Percentiles rank a stretch among this genome's conserved stretches.
phyloP scores from a whole-genome alignment of 1,140 invertebrate genomes.

The Asobara japonica region DNA sequence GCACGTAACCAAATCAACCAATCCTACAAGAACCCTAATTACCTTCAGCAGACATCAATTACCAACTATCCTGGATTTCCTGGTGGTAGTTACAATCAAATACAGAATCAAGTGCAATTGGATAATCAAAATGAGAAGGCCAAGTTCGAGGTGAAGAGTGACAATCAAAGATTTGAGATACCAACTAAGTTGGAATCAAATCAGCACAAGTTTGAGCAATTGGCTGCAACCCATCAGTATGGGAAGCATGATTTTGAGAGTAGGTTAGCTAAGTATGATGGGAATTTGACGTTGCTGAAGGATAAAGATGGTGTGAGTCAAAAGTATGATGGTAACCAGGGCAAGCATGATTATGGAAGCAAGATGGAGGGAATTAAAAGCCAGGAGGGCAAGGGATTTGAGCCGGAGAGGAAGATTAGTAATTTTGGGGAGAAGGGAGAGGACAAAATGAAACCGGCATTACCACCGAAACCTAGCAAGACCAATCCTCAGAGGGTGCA shows the following conservation, averaged over 20 bases:
- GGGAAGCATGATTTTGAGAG: slow-evolving; percentile 44
- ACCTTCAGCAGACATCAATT: slow-evolving; percentile 24
- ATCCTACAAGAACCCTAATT: slow-evolving; percentile 46
- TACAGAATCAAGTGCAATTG: slow-evolving; percentile 26
- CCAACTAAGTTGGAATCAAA: slow-evolving; percentile 36
- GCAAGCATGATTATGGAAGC: slow-evolving; percentile 53
- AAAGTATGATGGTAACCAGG: slow-evolving; percentile 45
- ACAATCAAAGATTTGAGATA: slow-evolving; percentile 28
- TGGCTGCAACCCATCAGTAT: slow-evolving; percentile 42
- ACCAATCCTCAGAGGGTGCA: slow-evolving; percentile 62
- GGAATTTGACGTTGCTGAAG: background rate
- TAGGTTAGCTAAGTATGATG: slow-evolving; percentile 33
- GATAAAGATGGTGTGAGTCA: slow-evolving; percentile 33
- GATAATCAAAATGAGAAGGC: slow-evolving; percentile 11
- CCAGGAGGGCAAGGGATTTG: slow-evolving; percentile 52
- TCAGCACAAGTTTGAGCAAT: slow-evolving; percentile 47
- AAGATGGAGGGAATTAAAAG: slow-evolving; percentile 50
- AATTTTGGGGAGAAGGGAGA: slow-evolving; percentile 52
- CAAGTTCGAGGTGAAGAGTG: slow-evolving; percentile 40
- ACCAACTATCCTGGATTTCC: slow-evolving; percentile 43
- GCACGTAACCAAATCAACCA: slow-evolving; percentile 39
- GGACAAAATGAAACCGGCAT: slow-evolving; percentile 60
- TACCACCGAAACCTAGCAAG: slow-evolving; percentile 63
- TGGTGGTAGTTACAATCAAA: slow-evolving; percentile 45
- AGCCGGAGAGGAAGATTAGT: slow-evolving; percentile 46